Conservation (phyloP, 2,888 invertebrate genomes). For the Panzeria rudis region DNA sequence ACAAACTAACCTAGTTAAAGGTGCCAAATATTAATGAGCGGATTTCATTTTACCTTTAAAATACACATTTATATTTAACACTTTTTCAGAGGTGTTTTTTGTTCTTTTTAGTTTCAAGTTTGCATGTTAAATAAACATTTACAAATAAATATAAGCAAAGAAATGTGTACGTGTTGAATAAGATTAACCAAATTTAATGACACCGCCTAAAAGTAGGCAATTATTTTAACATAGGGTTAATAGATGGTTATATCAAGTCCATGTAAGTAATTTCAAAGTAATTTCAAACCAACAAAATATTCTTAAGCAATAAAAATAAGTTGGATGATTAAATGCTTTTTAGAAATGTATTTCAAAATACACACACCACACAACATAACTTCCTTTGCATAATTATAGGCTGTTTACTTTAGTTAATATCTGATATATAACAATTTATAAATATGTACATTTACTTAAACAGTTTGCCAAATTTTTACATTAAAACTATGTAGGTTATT, state of each 20-base stretch:
- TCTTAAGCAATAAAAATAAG: neutral
- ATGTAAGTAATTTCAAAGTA: too few species aligned
- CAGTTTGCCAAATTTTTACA: neutral
- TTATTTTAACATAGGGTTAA: neutral
- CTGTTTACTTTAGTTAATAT: neutral
- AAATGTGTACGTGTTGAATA: neutral
- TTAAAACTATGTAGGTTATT: too few species aligned
- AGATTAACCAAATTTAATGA: conserved; percentile 8
- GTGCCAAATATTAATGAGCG: conserved; percentile 29
- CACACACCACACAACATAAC: neutral
- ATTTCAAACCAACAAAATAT: too few species aligned
- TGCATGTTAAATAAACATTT: conserved; percentile 53
- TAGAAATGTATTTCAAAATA: neutral
- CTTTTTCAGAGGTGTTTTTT: neutral
- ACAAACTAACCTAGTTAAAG: conserved; percentile 9
- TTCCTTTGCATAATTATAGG: neutral
- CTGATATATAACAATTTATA: neutral
- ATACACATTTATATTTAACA: conserved; percentile 17
- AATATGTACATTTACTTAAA: neutral
- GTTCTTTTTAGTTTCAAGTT: neutral
- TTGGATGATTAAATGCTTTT: too few species aligned
- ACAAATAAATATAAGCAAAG: neutral
- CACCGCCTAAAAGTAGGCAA: conserved; percentile 27
- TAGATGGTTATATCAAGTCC: neutral
- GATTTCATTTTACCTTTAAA: conserved; percentile 34